phyloP scores from a whole-genome alignment of 1,140 invertebrate species.

The Drosophila suzukii region DNA sequence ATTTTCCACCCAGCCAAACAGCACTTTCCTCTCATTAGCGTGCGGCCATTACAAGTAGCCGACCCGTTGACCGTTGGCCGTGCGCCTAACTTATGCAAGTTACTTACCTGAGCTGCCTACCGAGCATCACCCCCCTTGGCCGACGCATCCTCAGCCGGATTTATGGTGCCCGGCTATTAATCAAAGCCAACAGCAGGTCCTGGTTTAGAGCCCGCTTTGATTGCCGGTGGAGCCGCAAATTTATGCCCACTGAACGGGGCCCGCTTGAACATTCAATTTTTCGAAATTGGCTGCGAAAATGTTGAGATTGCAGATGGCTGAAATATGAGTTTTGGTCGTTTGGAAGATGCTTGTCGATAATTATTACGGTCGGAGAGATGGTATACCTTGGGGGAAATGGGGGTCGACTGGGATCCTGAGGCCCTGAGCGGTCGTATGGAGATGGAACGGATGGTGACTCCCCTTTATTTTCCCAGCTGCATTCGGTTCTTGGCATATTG shows the following conservation, averaged over 20 bases:
- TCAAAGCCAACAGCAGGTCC: constrained; percentile 48
- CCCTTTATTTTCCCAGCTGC: constrained; percentile 35
- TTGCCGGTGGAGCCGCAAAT: constrained; percentile 29
- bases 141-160: constrained; percentile 9
- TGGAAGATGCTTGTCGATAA: constrained; percentile 18
- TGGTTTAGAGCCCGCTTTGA: constrained; percentile 30
- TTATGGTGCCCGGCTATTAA: constrained; percentile 56
- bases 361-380: constrained; percentile 5
- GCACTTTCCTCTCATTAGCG: constrained; percentile 52
- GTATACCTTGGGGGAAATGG: not conserved
- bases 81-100: constrained; percentile 51
- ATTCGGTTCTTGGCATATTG: constrained; percentile 34
- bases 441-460: not conserved
- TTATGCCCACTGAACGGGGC: constrained; percentile 23
- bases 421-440: not conserved
- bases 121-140: not conserved
- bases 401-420: not conserved
- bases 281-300: constrained; percentile 48
- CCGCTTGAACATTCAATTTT: constrained; percentile 46
- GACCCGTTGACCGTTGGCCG: constrained; percentile 40
- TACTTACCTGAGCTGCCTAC: constrained; percentile 40
- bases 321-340: constrained; percentile 33
- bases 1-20: constrained; percentile 3
- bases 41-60: constrained; percentile 42
- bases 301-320: constrained; percentile 45